A percentile compares a stretch with the other conserved stretches of the same genome.
phyloP scores from a whole-genome alignment of 2,113 vertebrate genomes.

The Pollachius pollachius region DNA sequence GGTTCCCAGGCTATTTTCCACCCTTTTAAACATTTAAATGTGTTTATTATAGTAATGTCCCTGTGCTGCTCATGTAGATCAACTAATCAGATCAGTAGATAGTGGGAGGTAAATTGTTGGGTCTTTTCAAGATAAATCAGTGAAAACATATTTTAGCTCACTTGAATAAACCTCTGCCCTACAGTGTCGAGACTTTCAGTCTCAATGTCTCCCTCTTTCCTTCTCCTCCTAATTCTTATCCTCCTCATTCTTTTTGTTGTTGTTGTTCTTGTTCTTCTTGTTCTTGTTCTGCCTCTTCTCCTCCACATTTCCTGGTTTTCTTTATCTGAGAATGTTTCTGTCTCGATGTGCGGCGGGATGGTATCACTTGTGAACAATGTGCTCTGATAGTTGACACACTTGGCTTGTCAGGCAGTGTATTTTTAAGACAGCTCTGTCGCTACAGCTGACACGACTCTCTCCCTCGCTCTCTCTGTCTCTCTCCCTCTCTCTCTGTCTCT shows the following conservation, averaged over 20 bases:
- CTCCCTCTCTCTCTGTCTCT: slow-evolving; percentile 5
- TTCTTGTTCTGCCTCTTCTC: too few species aligned
- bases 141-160: too few species aligned
- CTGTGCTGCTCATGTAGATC: too few species aligned
- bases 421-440: slow-evolving; percentile 35
- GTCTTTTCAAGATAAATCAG: too few species aligned
- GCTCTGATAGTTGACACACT: slow-evolving; percentile 40
- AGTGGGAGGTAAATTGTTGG: too few species aligned
- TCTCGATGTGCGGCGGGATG: neutral
- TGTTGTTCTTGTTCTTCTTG: too few species aligned
- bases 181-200: neutral
- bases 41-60: too few species aligned
- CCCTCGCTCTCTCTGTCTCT: neutral
- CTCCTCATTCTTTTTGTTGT: too few species aligned
- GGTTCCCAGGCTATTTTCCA: too few species aligned
- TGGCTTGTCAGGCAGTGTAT: slow-evolving; percentile 38
- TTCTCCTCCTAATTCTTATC: slow-evolving; percentile 3
- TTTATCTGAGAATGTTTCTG: slow-evolving; percentile 4
- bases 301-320: neutral
- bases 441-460: slow-evolving; percentile 29
- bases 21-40: too few species aligned
- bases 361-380: slow-evolving; percentile 44
- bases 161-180: too few species aligned
- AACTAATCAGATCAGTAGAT: too few species aligned
- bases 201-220: slow-evolving; percentile 17